Evolutionary conservation across 2,888 invertebrate genomes (phyloP).

Genomic region (Pandemis heparana): DNA sequence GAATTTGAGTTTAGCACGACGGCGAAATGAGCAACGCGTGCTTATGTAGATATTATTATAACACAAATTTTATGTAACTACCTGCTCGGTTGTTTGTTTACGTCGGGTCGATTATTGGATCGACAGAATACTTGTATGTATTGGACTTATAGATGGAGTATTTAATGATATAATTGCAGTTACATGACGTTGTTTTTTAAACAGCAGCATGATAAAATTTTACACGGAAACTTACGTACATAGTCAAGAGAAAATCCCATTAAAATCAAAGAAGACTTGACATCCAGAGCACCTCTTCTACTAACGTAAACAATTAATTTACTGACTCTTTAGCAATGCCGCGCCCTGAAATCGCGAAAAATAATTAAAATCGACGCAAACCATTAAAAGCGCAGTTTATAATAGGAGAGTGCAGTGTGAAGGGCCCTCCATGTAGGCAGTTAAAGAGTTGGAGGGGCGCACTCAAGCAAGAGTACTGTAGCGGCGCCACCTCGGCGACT

Average conservation of each 20-base stretch:
- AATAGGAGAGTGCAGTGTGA: conserved; percentile 81
- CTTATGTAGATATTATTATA: conserved; percentile 52
- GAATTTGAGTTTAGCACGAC: conserved; percentile 72
- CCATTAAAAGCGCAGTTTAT: conserved; percentile 85
- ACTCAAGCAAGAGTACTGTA: conserved; percentile 80
- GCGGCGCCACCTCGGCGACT: conserved; percentile 79
- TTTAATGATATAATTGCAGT: background rate
- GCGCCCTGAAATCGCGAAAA: conserved; percentile 68
- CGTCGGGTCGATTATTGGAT: conserved; percentile 13
- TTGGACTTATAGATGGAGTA: background rate
- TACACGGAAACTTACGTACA: background rate
- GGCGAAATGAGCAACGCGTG: conserved; percentile 62
- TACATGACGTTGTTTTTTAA: background rate
- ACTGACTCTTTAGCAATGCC: conserved; percentile 48
- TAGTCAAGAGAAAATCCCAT: background rate
- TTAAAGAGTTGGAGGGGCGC: conserved; percentile 84
- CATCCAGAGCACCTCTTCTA: conserved; percentile 3
- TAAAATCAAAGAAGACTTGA: background rate
- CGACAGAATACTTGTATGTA: background rate
- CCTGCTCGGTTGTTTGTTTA: conserved; percentile 44
- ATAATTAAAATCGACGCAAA: conserved; percentile 82
- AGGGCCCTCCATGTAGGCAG: conserved; percentile 85
- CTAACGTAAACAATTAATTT: conserved; percentile 20
- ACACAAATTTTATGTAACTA: conserved; percentile 44
- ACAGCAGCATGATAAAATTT: background rate